Evolutionary conservation across 1,140 invertebrate genomes (phyloP).

Genomic region (Camponotus floridanus): DNA sequence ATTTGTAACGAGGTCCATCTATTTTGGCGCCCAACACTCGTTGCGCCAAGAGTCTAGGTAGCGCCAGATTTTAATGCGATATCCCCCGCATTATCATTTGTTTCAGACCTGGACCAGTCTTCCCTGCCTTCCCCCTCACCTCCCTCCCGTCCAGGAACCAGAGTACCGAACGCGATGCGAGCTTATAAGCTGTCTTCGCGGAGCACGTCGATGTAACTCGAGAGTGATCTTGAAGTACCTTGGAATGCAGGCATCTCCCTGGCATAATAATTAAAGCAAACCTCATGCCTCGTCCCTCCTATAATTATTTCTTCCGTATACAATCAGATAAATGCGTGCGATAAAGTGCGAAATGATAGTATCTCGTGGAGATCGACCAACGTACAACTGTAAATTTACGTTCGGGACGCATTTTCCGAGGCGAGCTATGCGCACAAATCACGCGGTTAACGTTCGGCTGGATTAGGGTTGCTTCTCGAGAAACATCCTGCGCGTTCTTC

Average conservation of each 20-base stretch:
- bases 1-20: conserved; percentile 86
- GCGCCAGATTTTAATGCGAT: conserved; percentile 84
- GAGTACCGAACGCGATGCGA: conserved; percentile 20
- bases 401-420: conserved; percentile 57
- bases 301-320: neutral
- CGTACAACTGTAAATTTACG: conserved; percentile 1
- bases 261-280: conserved; percentile 26
- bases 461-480: conserved; percentile 73
- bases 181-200: conserved; percentile 38
- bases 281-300: neutral
- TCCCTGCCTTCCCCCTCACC: neutral
- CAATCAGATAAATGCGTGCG: conserved; percentile 18
- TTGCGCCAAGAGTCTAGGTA: conserved; percentile 77
- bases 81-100: conserved; percentile 82
- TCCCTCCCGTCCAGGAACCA: neutral
- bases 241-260: neutral
- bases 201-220: conserved; percentile 8
- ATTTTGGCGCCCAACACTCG: conserved; percentile 83
- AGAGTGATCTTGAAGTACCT: neutral
- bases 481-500: conserved; percentile 68
- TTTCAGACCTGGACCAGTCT: conserved; percentile 67
- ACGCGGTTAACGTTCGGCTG: conserved; percentile 54
- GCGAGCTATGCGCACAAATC: conserved; percentile 70
- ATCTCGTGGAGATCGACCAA: neutral
- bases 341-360: conserved; percentile 33